A percentile compares a stretch with the other conserved stretches of the same genome.
These are phyloP conservation scores for Brachionus sp. DNA, from an alignment of 1,140 invertebrate genomes.

Conservation along the genomic window DNA sequence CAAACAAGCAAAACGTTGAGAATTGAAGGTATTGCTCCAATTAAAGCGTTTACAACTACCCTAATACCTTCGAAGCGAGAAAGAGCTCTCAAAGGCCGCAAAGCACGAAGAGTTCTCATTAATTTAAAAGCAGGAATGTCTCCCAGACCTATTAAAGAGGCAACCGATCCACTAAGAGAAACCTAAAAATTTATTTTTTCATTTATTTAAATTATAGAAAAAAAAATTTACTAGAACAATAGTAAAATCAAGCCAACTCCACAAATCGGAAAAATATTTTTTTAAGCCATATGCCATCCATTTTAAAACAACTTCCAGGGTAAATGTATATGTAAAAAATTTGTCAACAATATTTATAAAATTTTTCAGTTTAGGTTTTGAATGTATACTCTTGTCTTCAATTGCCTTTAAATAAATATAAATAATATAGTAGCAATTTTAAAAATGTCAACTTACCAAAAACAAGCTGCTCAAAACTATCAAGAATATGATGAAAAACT, in stretches of 20 bases:
- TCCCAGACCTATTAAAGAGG: not conserved
- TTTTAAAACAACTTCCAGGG: conserved; percentile 96
- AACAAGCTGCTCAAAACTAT: conserved; percentile 33
- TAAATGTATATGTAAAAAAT: conserved; percentile 96
- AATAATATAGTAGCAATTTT: conserved; percentile 84
- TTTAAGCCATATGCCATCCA: conserved; percentile 93
- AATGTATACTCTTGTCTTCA: conserved; percentile 90
- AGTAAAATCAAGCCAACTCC: conserved; percentile 98
- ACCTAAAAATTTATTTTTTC: conserved; percentile 52
- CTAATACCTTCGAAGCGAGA: conserved; percentile 93
- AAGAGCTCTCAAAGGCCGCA: conserved; percentile 81
- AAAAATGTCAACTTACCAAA: not conserved
- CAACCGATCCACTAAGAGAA: not conserved
- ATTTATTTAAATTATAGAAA: conserved; percentile 44
- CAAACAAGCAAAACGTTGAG: conserved; percentile 86
- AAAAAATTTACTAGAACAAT: conserved; percentile 87
- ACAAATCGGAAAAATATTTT: conserved; percentile 96
- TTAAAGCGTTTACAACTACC: conserved; percentile 88
- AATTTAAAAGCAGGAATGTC: conserved; percentile 71
- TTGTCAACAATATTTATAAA: conserved; percentile 92
- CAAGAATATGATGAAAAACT: conserved; percentile 29
- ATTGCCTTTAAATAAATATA: conserved; percentile 94
- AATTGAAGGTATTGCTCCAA: conserved; percentile 91
- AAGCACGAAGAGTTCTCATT: conserved; percentile 82
- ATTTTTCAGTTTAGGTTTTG: conserved; percentile 79